phyloP scores from a whole-genome alignment of 2,113 vertebrate species.

The Macroglossus sobrinus region DNA sequence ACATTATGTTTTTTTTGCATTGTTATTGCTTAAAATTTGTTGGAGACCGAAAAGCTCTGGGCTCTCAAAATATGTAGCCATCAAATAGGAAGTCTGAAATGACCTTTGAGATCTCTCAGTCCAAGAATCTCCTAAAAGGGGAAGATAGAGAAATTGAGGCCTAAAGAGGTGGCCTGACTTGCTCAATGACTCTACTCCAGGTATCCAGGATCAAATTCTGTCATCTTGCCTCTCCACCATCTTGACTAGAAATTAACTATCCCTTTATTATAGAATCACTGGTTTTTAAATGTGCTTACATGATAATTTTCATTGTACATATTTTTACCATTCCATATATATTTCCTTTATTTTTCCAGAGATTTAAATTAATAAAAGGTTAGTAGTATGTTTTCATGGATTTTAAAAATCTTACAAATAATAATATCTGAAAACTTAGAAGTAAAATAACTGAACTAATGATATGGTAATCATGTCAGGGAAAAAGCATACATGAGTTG shows the following conservation, averaged over 20 bases:
- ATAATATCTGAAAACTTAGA: not conserved
- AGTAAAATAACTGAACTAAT: not conserved
- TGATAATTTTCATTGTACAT: not conserved
- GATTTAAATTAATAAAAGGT: not conserved
- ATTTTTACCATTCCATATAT: not conserved
- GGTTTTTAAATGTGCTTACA: not conserved
- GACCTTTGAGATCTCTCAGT: not conserved
- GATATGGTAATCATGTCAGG: not conserved
- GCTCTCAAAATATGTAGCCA: not conserved
- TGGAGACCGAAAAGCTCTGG: not conserved
- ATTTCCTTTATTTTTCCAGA: slow-evolving; percentile 25
- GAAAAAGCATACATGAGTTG: not conserved
- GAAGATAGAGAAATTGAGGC: not conserved
- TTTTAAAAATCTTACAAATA: slow-evolving; percentile 17
- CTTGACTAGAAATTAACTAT: not conserved
- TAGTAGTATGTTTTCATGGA: not conserved
- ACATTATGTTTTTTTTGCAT: not conserved
- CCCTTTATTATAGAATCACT: not conserved
- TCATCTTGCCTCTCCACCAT: not conserved
- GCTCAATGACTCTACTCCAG: not conserved
- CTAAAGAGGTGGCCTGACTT: not conserved
- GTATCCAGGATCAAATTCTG: not conserved
- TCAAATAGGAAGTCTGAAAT: not conserved
- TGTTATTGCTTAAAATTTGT: not conserved
- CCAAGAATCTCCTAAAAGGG: not conserved